Percentiles rank a stretch among this genome's conserved stretches.
phyloP scores from a whole-genome alignment of 1,140 invertebrate species.

The Neuroterus valhalla region DNA sequence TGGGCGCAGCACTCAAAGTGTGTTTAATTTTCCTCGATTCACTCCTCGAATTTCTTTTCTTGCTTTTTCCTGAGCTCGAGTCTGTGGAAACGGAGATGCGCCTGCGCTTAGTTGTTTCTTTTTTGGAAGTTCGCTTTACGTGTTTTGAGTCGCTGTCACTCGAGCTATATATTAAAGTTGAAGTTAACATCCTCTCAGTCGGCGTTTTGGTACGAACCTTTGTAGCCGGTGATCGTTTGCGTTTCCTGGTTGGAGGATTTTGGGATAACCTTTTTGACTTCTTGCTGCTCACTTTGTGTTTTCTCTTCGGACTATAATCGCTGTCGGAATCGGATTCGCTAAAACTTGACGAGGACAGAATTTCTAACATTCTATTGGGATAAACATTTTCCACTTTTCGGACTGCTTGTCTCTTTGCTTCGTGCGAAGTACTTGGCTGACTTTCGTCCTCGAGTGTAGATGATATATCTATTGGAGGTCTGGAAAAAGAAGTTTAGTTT shows the following conservation, averaged over 20 bases:
- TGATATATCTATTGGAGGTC: not conserved
- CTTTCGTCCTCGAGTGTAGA: constrained; percentile 34
- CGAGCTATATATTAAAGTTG: constrained; percentile 44
- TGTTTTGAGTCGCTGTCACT: constrained; percentile 37
- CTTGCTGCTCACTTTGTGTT: constrained; percentile 34
- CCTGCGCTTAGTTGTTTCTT: constrained; percentile 14
- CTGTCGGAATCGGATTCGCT: constrained; percentile 50
- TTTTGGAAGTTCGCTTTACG: not conserved
- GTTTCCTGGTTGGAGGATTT: constrained; percentile 32
- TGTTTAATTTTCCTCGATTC: constrained; percentile 41
- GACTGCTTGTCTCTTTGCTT: not conserved
- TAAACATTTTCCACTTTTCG: not conserved
- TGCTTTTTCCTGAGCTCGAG: not conserved
- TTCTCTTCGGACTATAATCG: constrained; percentile 49
- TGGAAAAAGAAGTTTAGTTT: constrained; percentile 13
- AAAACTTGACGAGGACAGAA: not conserved
- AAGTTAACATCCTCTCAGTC: constrained; percentile 13
- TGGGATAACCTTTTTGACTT: constrained; percentile 31
- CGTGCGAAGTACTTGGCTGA: constrained; percentile 39
- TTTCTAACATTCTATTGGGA: constrained; percentile 4
- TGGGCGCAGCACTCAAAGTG: constrained; percentile 1
- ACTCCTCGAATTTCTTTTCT: constrained; percentile 12
- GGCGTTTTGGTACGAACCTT: constrained; percentile 38
- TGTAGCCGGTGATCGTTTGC: constrained; percentile 44
- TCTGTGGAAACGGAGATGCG: not conserved